These are phyloP conservation scores for Callithrix jacchus DNA, from an alignment of 2,113 vertebrate genomes.

Conservation along the genomic window DNA sequence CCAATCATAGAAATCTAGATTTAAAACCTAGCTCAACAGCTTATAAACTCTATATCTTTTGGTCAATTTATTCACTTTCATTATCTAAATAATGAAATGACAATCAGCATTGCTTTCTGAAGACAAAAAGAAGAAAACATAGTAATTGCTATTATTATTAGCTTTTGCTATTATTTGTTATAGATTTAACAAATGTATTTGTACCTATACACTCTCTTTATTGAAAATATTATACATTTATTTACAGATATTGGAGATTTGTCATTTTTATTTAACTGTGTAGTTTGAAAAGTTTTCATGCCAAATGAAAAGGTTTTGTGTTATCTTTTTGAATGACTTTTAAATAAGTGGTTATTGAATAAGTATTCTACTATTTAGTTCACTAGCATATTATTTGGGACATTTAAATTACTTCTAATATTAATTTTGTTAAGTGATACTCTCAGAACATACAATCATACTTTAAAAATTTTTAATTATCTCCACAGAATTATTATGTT, in stretches of 20 bases:
- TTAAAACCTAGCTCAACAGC: neutral
- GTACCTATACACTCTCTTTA: neutral
- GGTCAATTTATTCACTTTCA: neutral
- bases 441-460: neutral
- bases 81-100: neutral
- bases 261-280: neutral
- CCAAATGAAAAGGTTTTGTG: neutral
- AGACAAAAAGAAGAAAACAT: neutral
- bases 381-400: neutral
- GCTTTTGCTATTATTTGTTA: neutral
- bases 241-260: neutral
- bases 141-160: neutral
- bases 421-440: neutral
- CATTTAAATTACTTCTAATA: neutral
- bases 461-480: neutral
- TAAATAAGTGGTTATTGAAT: neutral
- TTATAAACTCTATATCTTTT: neutral
- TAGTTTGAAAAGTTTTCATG: neutral
- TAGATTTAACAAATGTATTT: neutral
- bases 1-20: neutral
- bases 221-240: neutral
- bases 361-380: neutral
- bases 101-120: neutral
- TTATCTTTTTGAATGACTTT: neutral
- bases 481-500: neutral